phyloP scores from a whole-genome alignment of 2,888 invertebrate genomes.

The Diadegma fenestrale region DNA sequence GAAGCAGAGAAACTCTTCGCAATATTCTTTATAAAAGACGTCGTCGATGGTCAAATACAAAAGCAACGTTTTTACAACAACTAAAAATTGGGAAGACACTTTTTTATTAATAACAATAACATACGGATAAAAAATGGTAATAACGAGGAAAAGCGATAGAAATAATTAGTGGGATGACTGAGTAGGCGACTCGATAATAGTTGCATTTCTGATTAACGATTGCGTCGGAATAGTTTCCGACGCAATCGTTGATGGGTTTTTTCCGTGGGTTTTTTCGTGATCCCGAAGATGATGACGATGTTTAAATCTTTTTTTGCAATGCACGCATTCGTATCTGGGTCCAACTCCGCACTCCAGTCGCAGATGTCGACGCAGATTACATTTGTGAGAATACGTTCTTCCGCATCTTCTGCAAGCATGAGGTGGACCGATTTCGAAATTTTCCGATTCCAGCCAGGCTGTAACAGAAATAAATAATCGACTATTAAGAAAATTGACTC shows the following conservation, averaged over 20 bases:
- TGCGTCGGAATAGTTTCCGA: no score
- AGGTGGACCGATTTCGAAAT: constrained; percentile 77
- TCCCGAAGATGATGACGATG: constrained; percentile 84
- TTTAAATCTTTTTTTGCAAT: constrained; percentile 83
- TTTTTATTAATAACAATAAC: neutral
- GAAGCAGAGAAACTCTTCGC: no score
- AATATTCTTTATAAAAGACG: no score
- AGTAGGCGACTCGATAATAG: neutral
- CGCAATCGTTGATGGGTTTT: no score
- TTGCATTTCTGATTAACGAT: neutral
- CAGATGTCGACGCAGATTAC: constrained; percentile 81
- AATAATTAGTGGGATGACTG: neutral
- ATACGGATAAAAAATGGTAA: neutral
- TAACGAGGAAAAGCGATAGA: neutral
- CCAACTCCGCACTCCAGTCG: constrained; percentile 83
- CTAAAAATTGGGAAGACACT: neutral
- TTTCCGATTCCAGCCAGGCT: constrained; percentile 73
- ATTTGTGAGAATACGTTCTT: constrained; percentile 81
- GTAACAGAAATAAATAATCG: constrained; percentile 62
- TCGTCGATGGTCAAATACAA: no score
- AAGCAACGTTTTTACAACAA: neutral
- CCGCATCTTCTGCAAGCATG: constrained; percentile 81
- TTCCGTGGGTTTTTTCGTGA: constrained; percentile 81
- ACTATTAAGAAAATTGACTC: constrained; percentile 25
- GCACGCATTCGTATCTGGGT: constrained; percentile 80